Evolutionary conservation across 1,140 invertebrate genomes (phyloP).

Genomic region (Chionoecetes opilio): DNA sequence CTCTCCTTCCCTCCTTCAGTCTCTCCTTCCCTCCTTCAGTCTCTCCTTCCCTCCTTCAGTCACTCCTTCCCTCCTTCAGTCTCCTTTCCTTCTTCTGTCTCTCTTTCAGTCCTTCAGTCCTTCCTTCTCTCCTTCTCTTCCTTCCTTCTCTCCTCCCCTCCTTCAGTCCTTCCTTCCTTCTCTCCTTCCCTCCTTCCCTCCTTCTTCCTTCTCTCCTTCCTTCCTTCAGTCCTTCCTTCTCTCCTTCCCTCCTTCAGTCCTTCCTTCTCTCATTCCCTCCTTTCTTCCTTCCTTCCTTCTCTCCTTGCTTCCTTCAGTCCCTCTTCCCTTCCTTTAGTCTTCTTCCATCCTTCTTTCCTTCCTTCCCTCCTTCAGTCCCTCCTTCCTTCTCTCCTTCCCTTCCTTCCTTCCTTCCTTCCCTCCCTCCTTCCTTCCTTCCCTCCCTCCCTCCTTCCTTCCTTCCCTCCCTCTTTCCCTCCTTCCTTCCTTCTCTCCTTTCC

Average conservation of each 20-base stretch:
- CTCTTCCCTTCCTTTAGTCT: neutral
- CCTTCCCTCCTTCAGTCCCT: neutral
- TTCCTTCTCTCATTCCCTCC: neutral
- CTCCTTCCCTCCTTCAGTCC: neutral
- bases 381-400: neutral
- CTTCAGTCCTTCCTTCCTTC: neutral
- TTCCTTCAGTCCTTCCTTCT: neutral
- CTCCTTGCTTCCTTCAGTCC: neutral
- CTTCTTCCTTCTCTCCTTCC: neutral
- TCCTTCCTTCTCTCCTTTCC: neutral
- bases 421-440: neutral
- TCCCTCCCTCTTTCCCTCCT: neutral
- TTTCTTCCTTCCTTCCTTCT: neutral
- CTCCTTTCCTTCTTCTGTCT: too few species aligned
- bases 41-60: neutral
- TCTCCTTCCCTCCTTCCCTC: neutral
- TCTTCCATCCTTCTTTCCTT: neutral
- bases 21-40: neutral
- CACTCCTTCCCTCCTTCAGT: neutral
- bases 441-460: neutral
- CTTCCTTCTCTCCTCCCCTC: neutral
- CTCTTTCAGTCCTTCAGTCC: neutral
- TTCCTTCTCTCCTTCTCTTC: neutral
- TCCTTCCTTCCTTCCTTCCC: neutral
- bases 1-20: too few species aligned